Conservation (phyloP, 1,140 invertebrate genomes). For the Mactra quadrangularis region DNA sequence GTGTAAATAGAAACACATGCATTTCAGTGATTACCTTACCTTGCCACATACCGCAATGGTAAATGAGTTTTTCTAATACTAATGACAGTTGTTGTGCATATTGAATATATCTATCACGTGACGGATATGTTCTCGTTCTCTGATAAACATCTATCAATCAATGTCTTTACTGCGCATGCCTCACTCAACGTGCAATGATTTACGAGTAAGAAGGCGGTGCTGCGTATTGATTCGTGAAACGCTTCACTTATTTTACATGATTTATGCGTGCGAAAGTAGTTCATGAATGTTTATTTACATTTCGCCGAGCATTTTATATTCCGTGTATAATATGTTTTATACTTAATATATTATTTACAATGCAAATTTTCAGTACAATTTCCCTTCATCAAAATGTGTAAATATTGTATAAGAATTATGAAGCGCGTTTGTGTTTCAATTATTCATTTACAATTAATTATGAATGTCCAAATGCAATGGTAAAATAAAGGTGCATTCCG, state of each 20-base stretch:
- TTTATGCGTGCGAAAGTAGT: conserved; percentile 33
- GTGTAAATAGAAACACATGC: neutral
- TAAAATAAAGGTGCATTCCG: no score
- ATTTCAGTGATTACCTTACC: neutral
- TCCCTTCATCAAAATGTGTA: no score
- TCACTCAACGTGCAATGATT: conserved; percentile 29
- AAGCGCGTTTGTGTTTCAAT: no score
- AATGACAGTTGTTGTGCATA: conserved; percentile 13
- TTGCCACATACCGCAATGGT: no score
- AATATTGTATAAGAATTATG: no score
- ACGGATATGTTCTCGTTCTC: neutral
- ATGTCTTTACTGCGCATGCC: conserved; percentile 47
- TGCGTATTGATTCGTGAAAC: conserved; percentile 23
- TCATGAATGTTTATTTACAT: conserved; percentile 12
- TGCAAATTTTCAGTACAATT: no score
- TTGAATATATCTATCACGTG: neutral
- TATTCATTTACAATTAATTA: no score
- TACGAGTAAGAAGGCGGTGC: conserved; percentile 27
- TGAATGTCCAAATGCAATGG: no score
- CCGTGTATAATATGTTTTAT: no score
- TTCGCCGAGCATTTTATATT: no score
- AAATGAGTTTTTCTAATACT: conserved; percentile 7
- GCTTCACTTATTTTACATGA: neutral
- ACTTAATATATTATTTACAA: no score
- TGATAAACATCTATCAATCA: conserved; percentile 32